Evolutionary conservation across 2,888 invertebrate species (phyloP), one percentile per base, ranked within the genome.

Genomic region (Parapristionchus giblindavisi): DNA sequence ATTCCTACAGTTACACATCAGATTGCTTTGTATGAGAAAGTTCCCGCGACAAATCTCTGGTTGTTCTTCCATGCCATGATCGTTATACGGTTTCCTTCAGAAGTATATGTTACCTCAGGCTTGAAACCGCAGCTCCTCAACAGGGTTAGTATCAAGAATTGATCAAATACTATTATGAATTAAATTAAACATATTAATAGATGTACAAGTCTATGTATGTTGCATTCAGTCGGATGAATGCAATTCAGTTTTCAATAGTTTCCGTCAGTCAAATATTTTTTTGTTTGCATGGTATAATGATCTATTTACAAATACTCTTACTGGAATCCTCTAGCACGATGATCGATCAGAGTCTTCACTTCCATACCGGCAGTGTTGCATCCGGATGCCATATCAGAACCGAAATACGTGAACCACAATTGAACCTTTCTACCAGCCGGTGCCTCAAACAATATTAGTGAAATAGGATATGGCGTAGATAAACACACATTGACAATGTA

Each of bases 331-430:
- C 66, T 43, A 21, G 3, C 4, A 14, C n/a, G 29, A 43, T 48
- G 38, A 24, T 66, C 21, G 21, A 3, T 66, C 66, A 48, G 29
- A 8, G 66, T 66, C 66, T 66, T 66, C 29, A 66, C 2, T 24
- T 66, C 66, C 24, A 66, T 51, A 32, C 66, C 66, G 14, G 48
- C 66, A 43, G 4, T 48, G 3, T 8, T 4, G 51, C 66, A 66
- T 17, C 66, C 66, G 17, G 3, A 32, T 1, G 21, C 8, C 4
- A 21, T 6, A 21, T 34, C 48, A 51, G 48, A n/a, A 17, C 21
- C 43, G 5, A 66, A 21, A 4, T 8, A 21, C n/a, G 43, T 51
- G 6, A 66, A 3, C 5, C 29, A 6, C 3, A 66, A 21, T 38
- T 61, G 36, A n/a, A 61, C 24, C 27, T 38, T 34, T 8, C 21